phyloP scores from a whole-genome alignment of 2,113 vertebrate genomes.

The Dromaius novaehollandiae region DNA sequence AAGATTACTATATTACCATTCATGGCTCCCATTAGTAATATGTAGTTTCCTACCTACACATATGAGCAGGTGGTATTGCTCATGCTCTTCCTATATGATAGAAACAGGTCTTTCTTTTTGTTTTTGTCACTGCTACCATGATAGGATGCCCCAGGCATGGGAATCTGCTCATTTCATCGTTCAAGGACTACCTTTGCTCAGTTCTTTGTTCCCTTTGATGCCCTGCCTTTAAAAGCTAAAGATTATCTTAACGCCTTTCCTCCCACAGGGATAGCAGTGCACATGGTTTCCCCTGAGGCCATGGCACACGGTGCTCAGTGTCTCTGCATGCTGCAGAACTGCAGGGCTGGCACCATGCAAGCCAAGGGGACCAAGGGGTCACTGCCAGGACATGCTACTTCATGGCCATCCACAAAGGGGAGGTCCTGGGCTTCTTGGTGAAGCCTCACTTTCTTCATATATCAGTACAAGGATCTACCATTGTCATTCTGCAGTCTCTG shows the following conservation, averaged over 20 bases:
- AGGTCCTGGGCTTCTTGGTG: neutral
- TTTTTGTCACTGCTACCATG: neutral
- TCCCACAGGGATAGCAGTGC: constrained; percentile 18
- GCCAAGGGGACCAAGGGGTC: neutral
- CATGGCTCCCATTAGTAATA: neutral
- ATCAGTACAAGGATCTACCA: neutral
- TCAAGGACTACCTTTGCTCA: constrained; percentile 35
- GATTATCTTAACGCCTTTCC: constrained; percentile 50
- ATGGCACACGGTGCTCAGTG: neutral
- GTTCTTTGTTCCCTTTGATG: constrained; percentile 42
- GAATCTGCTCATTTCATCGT: constrained; percentile 43
- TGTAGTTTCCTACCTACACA: neutral
- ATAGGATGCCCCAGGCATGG: constrained; percentile 26
- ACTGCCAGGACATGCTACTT: constrained; percentile 31
- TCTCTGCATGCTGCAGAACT: constrained; percentile 22
- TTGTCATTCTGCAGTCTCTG: neutral
- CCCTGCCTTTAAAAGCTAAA: constrained; percentile 40
- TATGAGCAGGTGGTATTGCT: neutral
- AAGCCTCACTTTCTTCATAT: neutral
- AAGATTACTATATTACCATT: neutral
- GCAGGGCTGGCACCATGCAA: neutral
- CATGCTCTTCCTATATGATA: neutral
- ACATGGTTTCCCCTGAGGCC: constrained; percentile 1
- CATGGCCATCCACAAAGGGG: neutral
- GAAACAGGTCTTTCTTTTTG: neutral